These are phyloP conservation scores for Eudyptes chrysolophus DNA, from an alignment of 2,113 vertebrate genomes.

Conservation along the genomic window DNA sequence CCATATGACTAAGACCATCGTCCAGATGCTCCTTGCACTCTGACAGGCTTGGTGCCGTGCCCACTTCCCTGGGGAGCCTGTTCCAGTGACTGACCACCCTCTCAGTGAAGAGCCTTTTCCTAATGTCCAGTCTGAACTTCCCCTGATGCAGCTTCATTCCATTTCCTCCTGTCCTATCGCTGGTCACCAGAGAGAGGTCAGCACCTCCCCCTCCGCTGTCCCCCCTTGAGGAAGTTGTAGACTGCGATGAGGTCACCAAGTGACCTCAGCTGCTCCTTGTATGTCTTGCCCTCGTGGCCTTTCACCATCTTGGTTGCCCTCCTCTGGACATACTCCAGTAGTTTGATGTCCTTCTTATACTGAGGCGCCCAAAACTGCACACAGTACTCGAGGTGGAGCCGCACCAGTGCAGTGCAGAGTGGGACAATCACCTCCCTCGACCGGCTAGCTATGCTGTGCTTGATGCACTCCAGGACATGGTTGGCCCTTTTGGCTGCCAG, in stretches of 20 bases:
- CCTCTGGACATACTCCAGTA: background rate
- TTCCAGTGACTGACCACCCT: background rate
- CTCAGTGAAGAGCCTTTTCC: background rate
- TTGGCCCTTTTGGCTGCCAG: background rate
- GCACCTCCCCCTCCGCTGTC: background rate
- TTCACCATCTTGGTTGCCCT: background rate
- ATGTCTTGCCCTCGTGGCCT: background rate
- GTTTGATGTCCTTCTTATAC: background rate
- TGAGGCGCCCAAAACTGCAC: background rate
- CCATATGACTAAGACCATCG: background rate
- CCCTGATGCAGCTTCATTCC: background rate
- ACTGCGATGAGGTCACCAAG: background rate
- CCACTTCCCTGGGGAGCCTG: background rate
- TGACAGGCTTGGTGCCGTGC: background rate
- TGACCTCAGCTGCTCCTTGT: background rate
- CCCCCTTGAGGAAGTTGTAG: background rate
- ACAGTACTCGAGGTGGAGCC: fast-evolving
- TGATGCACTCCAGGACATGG: background rate
- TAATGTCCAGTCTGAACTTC: background rate
- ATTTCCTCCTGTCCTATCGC: background rate
- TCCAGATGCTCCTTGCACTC: background rate
- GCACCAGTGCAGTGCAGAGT: fast-evolving
- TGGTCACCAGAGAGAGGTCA: background rate
- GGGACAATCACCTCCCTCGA: background rate
- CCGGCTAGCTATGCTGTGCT: fast-evolving